Evolutionary conservation across 2,888 invertebrate genomes (phyloP).

Genomic region (Pherbina coryleti): DNA sequence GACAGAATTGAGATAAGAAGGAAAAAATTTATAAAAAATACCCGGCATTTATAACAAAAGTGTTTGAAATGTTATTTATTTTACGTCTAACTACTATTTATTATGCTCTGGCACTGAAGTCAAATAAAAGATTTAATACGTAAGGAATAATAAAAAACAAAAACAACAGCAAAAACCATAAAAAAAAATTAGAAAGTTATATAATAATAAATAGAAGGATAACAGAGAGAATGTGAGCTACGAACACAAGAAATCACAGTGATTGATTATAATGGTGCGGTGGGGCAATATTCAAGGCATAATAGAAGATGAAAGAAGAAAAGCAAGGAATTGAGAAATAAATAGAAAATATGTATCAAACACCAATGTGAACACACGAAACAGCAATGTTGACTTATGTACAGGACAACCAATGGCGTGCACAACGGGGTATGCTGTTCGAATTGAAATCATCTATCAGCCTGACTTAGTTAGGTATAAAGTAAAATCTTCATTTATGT

Average conservation of each 20-base stretch:
- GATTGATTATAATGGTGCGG: constrained; percentile 59
- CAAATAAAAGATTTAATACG: neutral
- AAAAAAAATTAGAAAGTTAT: neutral
- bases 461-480: no score
- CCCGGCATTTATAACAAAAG: neutral
- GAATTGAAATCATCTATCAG: no score
- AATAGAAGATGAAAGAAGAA: neutral
- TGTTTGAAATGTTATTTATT: neutral
- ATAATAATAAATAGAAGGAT: neutral
- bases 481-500: no score
- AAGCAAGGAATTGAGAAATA: constrained; percentile 25
- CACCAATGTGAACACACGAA: constrained; percentile 11
- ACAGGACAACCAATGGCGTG: neutral
- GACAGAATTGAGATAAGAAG: neutral
- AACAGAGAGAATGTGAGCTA: neutral
- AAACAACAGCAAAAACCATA: neutral
- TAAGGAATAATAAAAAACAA: neutral
- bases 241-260: constrained; percentile 57
- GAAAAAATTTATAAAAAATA: neutral
- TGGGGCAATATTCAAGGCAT: constrained; percentile 41
- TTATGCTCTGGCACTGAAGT: neutral
- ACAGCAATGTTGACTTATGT: neutral
- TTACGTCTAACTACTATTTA: neutral
- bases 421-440: neutral
- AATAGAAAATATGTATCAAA: constrained; percentile 50